Evolutionary conservation across 2,797 vertebrate genomes (phyloP).

Genomic region (Phrynocephalus guinanensis): DNA sequence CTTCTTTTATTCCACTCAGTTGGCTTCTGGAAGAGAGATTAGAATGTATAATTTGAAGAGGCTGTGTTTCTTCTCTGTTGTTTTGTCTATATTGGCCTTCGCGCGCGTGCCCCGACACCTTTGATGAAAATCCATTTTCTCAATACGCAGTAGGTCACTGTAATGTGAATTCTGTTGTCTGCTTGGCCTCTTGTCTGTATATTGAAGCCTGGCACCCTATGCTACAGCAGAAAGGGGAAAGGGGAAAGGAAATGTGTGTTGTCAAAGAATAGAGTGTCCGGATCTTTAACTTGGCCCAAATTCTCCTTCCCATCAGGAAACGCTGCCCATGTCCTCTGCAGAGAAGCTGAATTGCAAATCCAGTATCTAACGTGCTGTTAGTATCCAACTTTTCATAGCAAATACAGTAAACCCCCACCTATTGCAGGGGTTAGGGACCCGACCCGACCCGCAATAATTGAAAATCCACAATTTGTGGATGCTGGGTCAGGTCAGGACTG

Average conservation of each 20-base stretch:
- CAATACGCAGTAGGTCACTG: not conserved
- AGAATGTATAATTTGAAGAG: not conserved
- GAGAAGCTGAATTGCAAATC: not conserved
- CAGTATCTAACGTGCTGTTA: not conserved
- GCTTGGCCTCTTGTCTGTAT: not conserved
- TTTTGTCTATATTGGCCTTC: not conserved
- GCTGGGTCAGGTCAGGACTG: too few relatives aligned
- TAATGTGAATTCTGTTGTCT: not conserved
- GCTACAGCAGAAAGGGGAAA: not conserved
- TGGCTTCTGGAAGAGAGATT: not conserved
- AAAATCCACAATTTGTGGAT: too few relatives aligned
- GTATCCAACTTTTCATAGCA: not conserved
- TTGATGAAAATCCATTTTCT: not conserved
- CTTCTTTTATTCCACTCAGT: not conserved
- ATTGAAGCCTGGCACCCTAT: not conserved
- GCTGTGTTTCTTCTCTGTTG: not conserved
- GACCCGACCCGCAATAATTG: too few relatives aligned
- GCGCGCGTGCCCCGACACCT: not conserved
- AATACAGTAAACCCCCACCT: too few relatives aligned
- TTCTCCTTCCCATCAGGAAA: not conserved
- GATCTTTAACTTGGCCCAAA: not conserved
- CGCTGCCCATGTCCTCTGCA: slow-evolving; percentile 5
- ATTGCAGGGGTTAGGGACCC: too few relatives aligned
- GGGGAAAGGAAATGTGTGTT: not conserved
- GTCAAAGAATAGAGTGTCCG: too few relatives aligned